Base-by-base conservation (phyloP, 2,797 vertebrate genomes). In the Eptatretus atami region DNA sequence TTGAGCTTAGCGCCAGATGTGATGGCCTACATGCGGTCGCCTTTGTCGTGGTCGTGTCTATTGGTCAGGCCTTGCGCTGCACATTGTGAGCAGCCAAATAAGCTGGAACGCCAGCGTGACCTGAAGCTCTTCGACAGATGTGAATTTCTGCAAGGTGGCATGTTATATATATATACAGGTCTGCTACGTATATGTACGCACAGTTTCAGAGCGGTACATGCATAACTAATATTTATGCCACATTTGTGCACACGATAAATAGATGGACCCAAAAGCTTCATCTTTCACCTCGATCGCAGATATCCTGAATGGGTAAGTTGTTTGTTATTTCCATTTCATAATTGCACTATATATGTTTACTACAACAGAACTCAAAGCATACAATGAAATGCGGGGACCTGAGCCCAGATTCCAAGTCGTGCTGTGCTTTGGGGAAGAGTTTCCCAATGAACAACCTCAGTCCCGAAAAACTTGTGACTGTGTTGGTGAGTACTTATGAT, bases 381-480 rank as follows among this genome's bases (percentile, higher is more conserved):
- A 78, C 71, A 83, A 87, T 65, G 79, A 78, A 57, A 79, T 71
- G 68, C 84, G 86, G 70, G 74, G 77, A 67, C 74, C 79, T 15
- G 74, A 81, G 53, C 90, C 87, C 0, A 83, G 92, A 54, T 76
- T 81, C 64, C 79, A 76, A 9, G 79, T 88, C 57, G 78, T 76
- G 52, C 74, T 98, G 66, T 96, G 92, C 73, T 98, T 98, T 0
- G 92, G 90, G 65, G 92, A 98, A 65, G 92, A 98, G 69, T 86
- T 94, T 65, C 80, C 77, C 0, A 85, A 93, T 1, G 67, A 76
- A 0, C 75, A 70, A 24, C 78, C 75, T 0, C 72, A 82, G 67
- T 81, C 83, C 68, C 78, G 67, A n/a, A 69, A 98, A 96, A 66
- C 78, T 96, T 70, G 88, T 98, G 66, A 81, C 93, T 1, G 86